A percentile compares a stretch with the other conserved stretches of the same genome.
These are phyloP conservation scores for Azemiops feae DNA, from an alignment of 2,113 vertebrate genomes.

Conservation along the genomic window DNA sequence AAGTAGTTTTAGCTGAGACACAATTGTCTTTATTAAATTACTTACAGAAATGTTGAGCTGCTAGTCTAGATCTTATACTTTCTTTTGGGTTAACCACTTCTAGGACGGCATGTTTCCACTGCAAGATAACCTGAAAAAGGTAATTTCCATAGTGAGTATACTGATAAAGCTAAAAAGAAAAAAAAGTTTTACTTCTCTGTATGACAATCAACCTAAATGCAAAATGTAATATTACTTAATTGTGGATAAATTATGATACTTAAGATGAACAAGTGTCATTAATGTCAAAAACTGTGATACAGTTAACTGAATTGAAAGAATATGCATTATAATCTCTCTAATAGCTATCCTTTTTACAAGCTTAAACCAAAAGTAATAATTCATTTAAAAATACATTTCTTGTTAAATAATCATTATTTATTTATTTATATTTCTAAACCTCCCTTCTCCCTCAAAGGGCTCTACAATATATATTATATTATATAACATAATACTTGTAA, in stretches of 20 bases:
- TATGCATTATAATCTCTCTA: neutral
- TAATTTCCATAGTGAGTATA: neutral
- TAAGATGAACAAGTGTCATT: neutral
- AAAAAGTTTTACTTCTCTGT: neutral
- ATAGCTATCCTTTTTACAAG: neutral
- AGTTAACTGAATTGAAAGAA: neutral
- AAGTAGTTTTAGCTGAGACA: neutral
- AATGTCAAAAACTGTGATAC: neutral
- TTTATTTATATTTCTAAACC: neutral
- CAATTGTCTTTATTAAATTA: slow-evolving; percentile 22
- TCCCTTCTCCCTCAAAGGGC: neutral
- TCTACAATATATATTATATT: neutral
- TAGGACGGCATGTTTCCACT: slow-evolving; percentile 82
- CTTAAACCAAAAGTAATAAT: neutral
- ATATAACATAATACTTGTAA: neutral
- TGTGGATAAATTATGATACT: neutral
- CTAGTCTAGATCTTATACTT: slow-evolving; percentile 69
- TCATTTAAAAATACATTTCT: neutral
- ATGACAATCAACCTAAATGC: neutral
- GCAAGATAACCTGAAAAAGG: slow-evolving; percentile 81
- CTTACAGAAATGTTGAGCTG: slow-evolving; percentile 87
- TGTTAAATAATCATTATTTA: neutral
- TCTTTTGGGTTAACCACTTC: slow-evolving; percentile 74
- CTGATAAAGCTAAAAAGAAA: slow-evolving; percentile 5
- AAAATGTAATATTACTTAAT: neutral